phyloP scores from a whole-genome alignment of 2,113 vertebrate genomes.

The Caracal caracal region DNA sequence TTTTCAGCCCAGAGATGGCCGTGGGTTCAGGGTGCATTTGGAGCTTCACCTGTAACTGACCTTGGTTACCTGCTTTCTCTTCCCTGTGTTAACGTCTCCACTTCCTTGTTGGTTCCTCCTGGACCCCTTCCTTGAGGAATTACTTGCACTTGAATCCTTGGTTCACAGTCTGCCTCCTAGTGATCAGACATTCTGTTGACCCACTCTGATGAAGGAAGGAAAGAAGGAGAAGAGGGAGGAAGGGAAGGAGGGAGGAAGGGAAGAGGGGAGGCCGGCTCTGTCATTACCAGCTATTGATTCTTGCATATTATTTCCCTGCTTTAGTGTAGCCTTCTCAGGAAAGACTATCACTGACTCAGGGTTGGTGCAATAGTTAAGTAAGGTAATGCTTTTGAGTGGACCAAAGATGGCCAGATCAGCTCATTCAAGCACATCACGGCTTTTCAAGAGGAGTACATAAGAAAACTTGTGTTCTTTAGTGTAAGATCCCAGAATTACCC shows the following conservation, averaged over 20 bases:
- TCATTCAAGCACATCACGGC: neutral
- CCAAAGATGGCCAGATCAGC: neutral
- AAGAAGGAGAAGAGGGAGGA: rapidly evolving
- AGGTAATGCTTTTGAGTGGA: neutral
- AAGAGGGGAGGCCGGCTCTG: neutral
- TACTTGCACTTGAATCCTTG: neutral
- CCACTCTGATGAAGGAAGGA: neutral
- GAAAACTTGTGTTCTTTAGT: neutral
- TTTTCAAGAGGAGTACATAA: neutral
- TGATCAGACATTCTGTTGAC: neutral
- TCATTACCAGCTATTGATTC: neutral
- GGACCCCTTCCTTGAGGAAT: neutral
- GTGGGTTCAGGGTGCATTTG: neutral
- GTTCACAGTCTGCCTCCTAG: neutral
- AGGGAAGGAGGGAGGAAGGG: neutral
- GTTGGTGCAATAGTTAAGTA: neutral
- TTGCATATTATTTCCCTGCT: neutral
- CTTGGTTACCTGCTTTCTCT: neutral
- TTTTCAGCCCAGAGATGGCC: neutral
- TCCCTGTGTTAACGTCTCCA: neutral
- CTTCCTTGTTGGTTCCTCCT: neutral
- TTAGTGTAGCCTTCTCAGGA: neutral
- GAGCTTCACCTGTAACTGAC: neutral
- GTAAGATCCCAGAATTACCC: neutral
- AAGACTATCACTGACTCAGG: neutral